Percentiles rank a stretch among this genome's conserved stretches.
These are phyloP conservation scores for Scaptomyza reducta DNA, from an alignment of 2,888 invertebrate species.

Conservation along the genomic window DNA sequence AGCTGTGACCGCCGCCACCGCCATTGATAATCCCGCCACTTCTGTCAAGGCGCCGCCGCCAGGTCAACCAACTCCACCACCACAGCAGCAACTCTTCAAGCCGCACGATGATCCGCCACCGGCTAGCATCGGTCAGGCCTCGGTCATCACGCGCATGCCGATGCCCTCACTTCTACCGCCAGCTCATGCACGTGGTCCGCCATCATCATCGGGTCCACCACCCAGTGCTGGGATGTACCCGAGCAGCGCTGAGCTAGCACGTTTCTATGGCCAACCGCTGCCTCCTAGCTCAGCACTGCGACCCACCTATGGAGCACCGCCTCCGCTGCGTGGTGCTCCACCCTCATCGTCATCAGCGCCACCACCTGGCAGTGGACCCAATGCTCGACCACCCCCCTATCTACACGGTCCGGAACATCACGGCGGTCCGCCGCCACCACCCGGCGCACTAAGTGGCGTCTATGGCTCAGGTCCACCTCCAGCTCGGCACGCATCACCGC, in stretches of 20 bases:
- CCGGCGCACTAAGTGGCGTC: slow-evolving; percentile 45
- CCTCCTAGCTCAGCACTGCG: slow-evolving; percentile 70
- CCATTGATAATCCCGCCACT: slow-evolving; percentile 32
- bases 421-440: slow-evolving; percentile 49
- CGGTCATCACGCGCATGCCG: slow-evolving; percentile 88
- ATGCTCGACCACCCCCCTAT: slow-evolving; percentile 64
- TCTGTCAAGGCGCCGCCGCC: slow-evolving; percentile 52
- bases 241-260: slow-evolving; percentile 65
- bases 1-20: slow-evolving; percentile 85
- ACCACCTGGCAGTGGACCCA: slow-evolving; percentile 34
- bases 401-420: slow-evolving; percentile 69
- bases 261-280: slow-evolving; percentile 76
- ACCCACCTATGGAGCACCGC: slow-evolving; percentile 83
- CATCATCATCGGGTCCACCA: slow-evolving; percentile 20
- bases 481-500: slow-evolving; percentile 80
- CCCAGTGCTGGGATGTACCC: slow-evolving; percentile 64
- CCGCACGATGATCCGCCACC: slow-evolving; percentile 78
- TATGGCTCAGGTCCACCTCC: slow-evolving; percentile 75
- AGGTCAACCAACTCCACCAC: slow-evolving; percentile 71
- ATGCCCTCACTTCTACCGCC: slow-evolving; percentile 55
- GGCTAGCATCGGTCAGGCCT: slow-evolving; percentile 83
- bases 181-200: slow-evolving; percentile 57
- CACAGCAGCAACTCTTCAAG: slow-evolving; percentile 85
- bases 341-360: slow-evolving; percentile 50
- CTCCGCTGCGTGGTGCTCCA: slow-evolving; percentile 76